Base-by-base conservation (phyloP, 2,888 invertebrate species). In the Synanthedon andrenaeformis region DNA sequence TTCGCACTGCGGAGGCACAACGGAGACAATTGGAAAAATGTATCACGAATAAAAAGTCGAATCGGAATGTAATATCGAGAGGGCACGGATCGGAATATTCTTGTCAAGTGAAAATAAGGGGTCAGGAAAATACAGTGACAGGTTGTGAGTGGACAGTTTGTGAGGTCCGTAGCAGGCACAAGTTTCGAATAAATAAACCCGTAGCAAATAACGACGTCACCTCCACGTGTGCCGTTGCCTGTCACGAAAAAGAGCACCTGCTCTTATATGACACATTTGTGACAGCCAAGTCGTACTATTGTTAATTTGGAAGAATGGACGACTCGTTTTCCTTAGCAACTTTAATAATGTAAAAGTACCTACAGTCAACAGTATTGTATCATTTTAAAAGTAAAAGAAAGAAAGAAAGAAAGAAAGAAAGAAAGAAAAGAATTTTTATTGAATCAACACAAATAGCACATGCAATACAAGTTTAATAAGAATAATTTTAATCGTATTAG, bases 61-160 rank as follows among this genome's bases (percentile, higher is more conserved):
- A 83, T 82, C 74, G 79, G 76, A 83, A 82, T 82, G 82, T 86
- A 85, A 86, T 86, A 86, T 86, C 81, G 81, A 70, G 78, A 72
- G 80, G 76, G 74, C 79, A 70, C 71, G 67, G 74, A 72, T 70
- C 73, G 72, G 72, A 80, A 86, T 84, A 84, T 84, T 84, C 79
- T 81, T 85, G 85, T 84, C 85, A 84, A 82, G 79, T 82, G 81
- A 85, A 85, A 87, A 83, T 84, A 85, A 84, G 84, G 82, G 84
- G 79, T 78, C 80, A 76, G 79, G 68, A 69, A 82, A 80, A 85
- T 80, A 82, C 79, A 77, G 76, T 82, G 86, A 85, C 86, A 83
- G 82, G 76, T 76, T 79, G 78, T 72, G 81, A 85, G 78, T 74
- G 82, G 86, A 79, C 82, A 72, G 78, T 80, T n/a, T n/a, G n/a